Evolutionary conservation across 2,113 vertebrate genomes (phyloP).

Genomic region (Corythoichthys intestinalis): DNA sequence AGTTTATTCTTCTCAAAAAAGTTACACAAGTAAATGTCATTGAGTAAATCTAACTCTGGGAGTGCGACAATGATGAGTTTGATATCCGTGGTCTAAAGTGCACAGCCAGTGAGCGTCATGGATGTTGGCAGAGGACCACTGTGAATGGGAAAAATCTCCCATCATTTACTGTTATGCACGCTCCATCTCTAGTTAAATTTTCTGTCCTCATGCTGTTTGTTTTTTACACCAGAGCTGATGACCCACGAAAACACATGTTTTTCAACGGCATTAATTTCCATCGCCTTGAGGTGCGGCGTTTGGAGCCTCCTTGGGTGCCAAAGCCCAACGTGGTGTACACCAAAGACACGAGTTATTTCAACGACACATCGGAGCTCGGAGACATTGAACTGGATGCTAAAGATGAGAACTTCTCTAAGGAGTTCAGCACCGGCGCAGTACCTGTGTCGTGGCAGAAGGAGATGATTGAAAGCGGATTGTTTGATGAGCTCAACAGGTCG

Average conservation of each 20-base stretch:
- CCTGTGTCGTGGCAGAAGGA: constrained; percentile 81
- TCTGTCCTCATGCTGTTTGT: neutral
- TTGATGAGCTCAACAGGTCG: constrained; percentile 76
- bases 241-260: constrained; percentile 80
- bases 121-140: no score
- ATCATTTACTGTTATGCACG: neutral
- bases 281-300: constrained; percentile 77
- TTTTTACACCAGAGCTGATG: constrained; percentile 65
- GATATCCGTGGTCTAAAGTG: no score
- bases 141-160: no score
- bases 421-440: constrained; percentile 81
- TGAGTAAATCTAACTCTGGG: no score
- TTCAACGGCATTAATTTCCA: constrained; percentile 81
- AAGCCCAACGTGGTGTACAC: constrained; percentile 81
- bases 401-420: constrained; percentile 80
- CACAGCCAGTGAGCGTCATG: no score
- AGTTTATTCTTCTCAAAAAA: no score
- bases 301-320: constrained; percentile 82
- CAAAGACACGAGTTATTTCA: constrained; percentile 75
- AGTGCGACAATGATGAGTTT: no score
- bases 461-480: constrained; percentile 82
- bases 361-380: constrained; percentile 73
- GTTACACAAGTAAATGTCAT: no score
- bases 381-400: constrained; percentile 74
- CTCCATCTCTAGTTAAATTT: neutral